A percentile compares a stretch with the other conserved stretches of the same genome.
These are phyloP conservation scores for Chrysomela aeneicollis DNA, from an alignment of 2,888 invertebrate genomes.

Conservation along the genomic window DNA sequence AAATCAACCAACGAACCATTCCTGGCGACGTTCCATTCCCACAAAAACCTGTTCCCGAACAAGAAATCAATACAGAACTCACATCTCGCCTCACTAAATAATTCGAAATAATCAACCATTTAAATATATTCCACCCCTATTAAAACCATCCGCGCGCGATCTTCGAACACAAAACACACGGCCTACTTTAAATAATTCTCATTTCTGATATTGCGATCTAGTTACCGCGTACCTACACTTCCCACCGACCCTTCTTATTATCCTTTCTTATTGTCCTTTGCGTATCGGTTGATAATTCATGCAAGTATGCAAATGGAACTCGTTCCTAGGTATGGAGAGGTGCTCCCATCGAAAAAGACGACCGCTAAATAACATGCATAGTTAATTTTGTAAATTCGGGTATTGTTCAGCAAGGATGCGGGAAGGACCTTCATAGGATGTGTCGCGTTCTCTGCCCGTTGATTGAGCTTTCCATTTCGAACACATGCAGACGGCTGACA, in stretches of 20 bases:
- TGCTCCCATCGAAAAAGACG: constrained; percentile 28
- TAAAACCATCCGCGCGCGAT: constrained; percentile 37
- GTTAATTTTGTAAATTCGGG: constrained; percentile 42
- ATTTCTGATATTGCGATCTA: constrained; percentile 40
- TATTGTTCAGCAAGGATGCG: constrained; percentile 39
- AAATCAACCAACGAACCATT: not conserved
- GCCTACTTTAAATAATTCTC: constrained; percentile 43
- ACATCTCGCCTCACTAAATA: constrained; percentile 37
- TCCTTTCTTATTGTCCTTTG: constrained; percentile 33
- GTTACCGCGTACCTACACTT: constrained; percentile 34
- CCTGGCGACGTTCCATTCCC: not conserved
- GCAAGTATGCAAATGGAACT: constrained; percentile 46
- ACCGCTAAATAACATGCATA: constrained; percentile 48
- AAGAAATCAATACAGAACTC: constrained; percentile 37
- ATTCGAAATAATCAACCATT: constrained; percentile 40
- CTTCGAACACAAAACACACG: constrained; percentile 38
- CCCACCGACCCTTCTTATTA: constrained; percentile 40
- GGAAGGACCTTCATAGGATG: constrained; percentile 30
- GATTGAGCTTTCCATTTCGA: constrained; percentile 28
- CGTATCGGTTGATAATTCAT: constrained; percentile 43
- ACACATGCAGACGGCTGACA: constrained; percentile 32
- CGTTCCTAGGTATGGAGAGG: constrained; percentile 39
- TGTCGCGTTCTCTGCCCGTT: constrained; percentile 21
- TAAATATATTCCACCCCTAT: constrained; percentile 40
- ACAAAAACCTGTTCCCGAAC: constrained; percentile 37